These are phyloP conservation scores for Eurytoma californica DNA, from an alignment of 2,888 invertebrate genomes.

Conservation along the genomic window DNA sequence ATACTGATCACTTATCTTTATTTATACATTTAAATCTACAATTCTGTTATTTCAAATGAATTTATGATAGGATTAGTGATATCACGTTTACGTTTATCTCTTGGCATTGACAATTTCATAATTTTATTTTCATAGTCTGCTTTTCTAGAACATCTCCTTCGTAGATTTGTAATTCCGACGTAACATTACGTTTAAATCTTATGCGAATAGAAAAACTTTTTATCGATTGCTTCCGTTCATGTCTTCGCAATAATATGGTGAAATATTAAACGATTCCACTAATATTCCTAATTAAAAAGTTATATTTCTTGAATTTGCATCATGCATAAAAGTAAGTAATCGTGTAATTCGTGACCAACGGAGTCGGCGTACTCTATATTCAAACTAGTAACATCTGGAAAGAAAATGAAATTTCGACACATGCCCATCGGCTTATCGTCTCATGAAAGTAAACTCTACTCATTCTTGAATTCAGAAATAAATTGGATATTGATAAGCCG, in stretches of 20 bases:
- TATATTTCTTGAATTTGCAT: neutral
- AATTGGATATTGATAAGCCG: neutral
- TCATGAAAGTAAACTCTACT: conserved; percentile 8
- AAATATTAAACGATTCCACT: too few species aligned
- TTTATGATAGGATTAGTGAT: conserved; percentile 8
- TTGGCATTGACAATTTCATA: conserved; percentile 36
- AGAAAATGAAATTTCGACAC: neutral
- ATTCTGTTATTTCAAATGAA: conserved; percentile 18
- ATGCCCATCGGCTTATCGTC: neutral
- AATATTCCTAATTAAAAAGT: too few species aligned
- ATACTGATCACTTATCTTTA: neutral
- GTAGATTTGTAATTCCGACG: too few species aligned
- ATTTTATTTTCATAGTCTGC: neutral
- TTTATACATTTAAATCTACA: conserved; percentile 14
- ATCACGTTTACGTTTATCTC: conserved; percentile 32
- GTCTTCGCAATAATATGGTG: too few species aligned
- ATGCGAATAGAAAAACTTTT: too few species aligned
- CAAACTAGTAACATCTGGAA: neutral
- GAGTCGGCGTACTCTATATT: neutral
- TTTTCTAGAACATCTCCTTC: too few species aligned
- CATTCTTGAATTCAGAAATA: conserved; percentile 9
- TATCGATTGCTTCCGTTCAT: too few species aligned
- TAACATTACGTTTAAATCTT: too few species aligned
- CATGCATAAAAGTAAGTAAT: neutral
- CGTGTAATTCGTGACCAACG: neutral